Evolutionary conservation across 1,140 invertebrate genomes (phyloP).

Genomic region (Triops longicaudatus): DNA sequence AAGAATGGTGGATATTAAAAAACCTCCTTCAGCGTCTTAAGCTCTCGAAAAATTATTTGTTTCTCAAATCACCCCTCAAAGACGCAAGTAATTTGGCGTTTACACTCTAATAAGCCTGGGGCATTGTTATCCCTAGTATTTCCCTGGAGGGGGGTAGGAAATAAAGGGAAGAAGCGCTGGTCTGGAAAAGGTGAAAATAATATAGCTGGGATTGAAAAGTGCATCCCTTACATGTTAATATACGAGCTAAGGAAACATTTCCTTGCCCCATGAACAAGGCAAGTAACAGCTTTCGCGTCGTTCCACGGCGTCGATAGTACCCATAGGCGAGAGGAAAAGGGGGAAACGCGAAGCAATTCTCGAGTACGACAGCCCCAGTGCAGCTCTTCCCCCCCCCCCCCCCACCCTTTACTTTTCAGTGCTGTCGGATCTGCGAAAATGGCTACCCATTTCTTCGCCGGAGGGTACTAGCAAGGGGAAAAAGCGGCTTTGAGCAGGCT

Average conservation of each 20-base stretch:
- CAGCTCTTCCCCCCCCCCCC: no score
- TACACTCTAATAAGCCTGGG: background rate
- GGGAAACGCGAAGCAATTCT: constrained; percentile 11
- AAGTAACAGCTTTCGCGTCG: constrained; percentile 14
- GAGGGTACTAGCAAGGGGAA: background rate
- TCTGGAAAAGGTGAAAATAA: background rate
- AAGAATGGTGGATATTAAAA: background rate
- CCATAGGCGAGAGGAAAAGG: background rate
- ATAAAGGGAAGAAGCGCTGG: background rate
- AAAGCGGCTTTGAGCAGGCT: constrained; percentile 16
- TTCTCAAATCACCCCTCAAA: background rate
- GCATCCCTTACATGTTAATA: constrained; percentile 12
- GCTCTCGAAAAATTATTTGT: background rate
- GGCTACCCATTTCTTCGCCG: background rate
- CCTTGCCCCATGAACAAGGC: constrained; percentile 5
- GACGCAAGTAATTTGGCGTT: background rate
- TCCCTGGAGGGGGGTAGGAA: background rate
- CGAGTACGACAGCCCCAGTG: background rate
- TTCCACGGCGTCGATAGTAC: constrained; percentile 14
- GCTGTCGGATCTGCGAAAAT: constrained; percentile 11
- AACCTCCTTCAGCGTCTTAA: no score
- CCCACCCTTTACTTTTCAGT: background rate
- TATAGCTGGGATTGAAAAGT: constrained; percentile 5
- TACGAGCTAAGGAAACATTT: constrained; percentile 8
- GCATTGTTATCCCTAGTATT: background rate